Evolutionary conservation across 2,888 invertebrate genomes (phyloP).

Genomic region (Meandrusa payeni): DNA sequence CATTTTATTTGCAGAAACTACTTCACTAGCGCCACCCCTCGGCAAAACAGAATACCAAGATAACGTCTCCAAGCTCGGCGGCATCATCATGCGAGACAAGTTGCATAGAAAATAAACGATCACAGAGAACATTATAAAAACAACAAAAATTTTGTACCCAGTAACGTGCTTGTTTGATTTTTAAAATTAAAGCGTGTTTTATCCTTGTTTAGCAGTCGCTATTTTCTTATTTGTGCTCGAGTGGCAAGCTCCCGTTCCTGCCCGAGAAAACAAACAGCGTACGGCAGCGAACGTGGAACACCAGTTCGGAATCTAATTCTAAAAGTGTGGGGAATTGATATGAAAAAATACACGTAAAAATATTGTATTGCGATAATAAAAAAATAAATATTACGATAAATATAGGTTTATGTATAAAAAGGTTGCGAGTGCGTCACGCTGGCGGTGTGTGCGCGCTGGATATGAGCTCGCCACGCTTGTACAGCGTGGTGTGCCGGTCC

Average conservation of each 20-base stretch:
- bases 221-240: too few species aligned
- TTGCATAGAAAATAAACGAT: conserved; percentile 72
- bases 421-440: conserved; percentile 59
- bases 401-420: conserved; percentile 76
- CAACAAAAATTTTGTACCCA: too few species aligned
- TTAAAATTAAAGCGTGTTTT: too few species aligned
- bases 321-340: too few species aligned
- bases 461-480: conserved; percentile 90
- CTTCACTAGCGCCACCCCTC: conserved; percentile 63
- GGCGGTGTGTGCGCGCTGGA: conserved; percentile 84
- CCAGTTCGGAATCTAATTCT: too few species aligned
- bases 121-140: too few species aligned
- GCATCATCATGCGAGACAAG: conserved; percentile 81
- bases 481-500: conserved; percentile 74
- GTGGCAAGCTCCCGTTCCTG: too few species aligned
- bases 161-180: too few species aligned
- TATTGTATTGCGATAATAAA: conserved; percentile 21
- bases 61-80: conserved; percentile 81
- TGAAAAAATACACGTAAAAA: conserved; percentile 15
- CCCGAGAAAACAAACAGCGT: too few species aligned
- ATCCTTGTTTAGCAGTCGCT: too few species aligned
- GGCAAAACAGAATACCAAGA: conserved; percentile 84
- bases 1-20: conserved; percentile 48
- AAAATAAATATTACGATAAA: conserved; percentile 49
- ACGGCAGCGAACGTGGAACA: too few species aligned